A percentile compares a stretch with the other conserved stretches of the same genome.
These are phyloP conservation scores for Rhyacophila evoluta DNA, from an alignment of 2,888 invertebrate species.

Conservation along the genomic window DNA sequence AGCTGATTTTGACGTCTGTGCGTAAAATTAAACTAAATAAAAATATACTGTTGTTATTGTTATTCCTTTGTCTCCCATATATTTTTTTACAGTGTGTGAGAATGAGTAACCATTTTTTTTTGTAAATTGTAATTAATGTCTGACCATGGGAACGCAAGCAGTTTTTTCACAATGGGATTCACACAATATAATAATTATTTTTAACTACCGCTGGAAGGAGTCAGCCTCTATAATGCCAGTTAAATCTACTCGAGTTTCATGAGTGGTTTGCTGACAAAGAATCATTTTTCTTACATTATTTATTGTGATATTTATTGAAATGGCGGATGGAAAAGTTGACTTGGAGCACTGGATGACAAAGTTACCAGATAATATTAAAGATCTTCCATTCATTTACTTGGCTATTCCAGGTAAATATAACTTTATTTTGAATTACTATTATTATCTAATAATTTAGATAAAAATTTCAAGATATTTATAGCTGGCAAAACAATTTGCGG, in stretches of 20 bases:
- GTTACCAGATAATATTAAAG: slow-evolving; percentile 71
- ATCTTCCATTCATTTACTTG: slow-evolving; percentile 76
- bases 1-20: slow-evolving; percentile 22
- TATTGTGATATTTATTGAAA: slow-evolving; percentile 32
- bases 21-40: background rate
- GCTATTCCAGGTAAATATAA: slow-evolving; percentile 78
- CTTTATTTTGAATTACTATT: too few species aligned
- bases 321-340: slow-evolving; percentile 57
- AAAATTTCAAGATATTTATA: too few species aligned
- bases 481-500: too few species aligned
- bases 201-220: background rate
- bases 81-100: background rate
- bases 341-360: slow-evolving; percentile 80
- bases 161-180: slow-evolving; percentile 14
- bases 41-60: background rate
- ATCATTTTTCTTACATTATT: background rate
- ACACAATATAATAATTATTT: background rate
- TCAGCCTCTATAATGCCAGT: background rate
- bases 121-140: background rate
- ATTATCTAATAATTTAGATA: too few species aligned
- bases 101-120: background rate
- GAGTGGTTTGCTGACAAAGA: background rate
- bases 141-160: slow-evolving; percentile 10
- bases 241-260: background rate
- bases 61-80: background rate